Base-by-base conservation (phyloP, 2,797 vertebrate species). In the Tamandua tetradactyla region DNA sequence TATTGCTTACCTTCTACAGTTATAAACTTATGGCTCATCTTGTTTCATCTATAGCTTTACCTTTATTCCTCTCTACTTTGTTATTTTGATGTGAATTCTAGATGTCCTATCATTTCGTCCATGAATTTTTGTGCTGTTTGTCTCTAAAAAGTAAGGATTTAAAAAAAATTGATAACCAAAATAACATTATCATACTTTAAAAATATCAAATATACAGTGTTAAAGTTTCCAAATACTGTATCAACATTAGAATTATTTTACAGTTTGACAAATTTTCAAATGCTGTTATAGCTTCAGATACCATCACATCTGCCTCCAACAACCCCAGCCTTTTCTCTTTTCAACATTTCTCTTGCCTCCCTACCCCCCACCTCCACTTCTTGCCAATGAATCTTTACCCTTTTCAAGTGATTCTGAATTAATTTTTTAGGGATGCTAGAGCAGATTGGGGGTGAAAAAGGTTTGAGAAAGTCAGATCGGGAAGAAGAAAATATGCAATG, bases 81-180 rank as follows among this genome's bases (percentile, higher is more conserved):
- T 89, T 74, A 69, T 88, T 80, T 89, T 80, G 86, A 93, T 64
- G 59, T 25, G 86, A 68, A 85, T 86, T 79, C 37, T 23, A 76
- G 37, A n/a, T 72, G 47, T 64, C 1, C 0, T 44, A 42, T 71
- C 6, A 47, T 61, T 75, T 94, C 1, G 71, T 32, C n/a, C 40
- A 55, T 57, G 20, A 95, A 35, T 86, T 87, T 72, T 94, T 55
- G 82, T 40, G 59, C 20, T 52, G 30, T 44, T 69, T 13, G 44
- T 49, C 30, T 82, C 62, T 88, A 59, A 52, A 69, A 62, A 80
- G n/a, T 68, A n/a, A 66, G 49, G n/a, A 42, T 5, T 76, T n/a
- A 81, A 89, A 32, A n/a, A 76, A 94, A n/a, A n/a, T n/a, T 69
- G 52, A 69, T 55, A 62, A 80, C 25, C 52, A 15, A 68, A 66